Evolutionary conservation across 2,888 invertebrate species (phyloP), one percentile per base, ranked within the genome.

Genomic region (Calliopum simillimum): DNA sequence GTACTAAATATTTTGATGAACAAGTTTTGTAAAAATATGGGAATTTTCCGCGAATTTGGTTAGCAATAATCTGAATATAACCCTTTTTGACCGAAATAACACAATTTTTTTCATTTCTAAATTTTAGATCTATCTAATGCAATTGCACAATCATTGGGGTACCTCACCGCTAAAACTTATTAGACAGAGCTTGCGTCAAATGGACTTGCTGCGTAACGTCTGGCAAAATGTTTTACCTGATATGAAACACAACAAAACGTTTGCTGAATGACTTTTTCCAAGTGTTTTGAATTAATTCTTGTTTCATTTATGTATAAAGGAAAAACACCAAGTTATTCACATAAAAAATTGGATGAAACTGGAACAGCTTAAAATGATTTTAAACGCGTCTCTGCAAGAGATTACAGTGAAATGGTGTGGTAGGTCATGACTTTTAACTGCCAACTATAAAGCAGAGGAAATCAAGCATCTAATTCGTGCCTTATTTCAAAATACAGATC

Each of bases 401-500:
- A 95, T 96, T 63, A 92, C 92, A 72, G 92, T 94, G 77, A 90
- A 95, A 74, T 98, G 98, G 98, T 92, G 92, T 13, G 91, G 91
- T 78, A 97, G 98, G 0, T 91, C 91, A 77, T 98, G 98, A 0
- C 95, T 96, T 0, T 88, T 98, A 21, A 95, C 96, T 0, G 86
- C 91, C 12, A 93, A 94, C 80, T 97, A 96, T 84, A 90, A 91
- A 65, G 89, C 93, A 0, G 91, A 91, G 67, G 95, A 98, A 86
- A 88, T 97, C 0, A 92, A 94, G 81, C 92, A 91, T 81, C 88
- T 98, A 25, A 92, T 98, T 76, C 90, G 95, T 81, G 97, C 98
- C 0, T 87, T 98, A 61, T 98, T 98, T 86, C 97, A 97, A 87
- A 97, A 97, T 80, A 97, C 96, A 4, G 96, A 97, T 79, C 89